Evolutionary conservation across 2,113 vertebrate genomes (phyloP).

Genomic region (Nymphicus hollandicus): DNA sequence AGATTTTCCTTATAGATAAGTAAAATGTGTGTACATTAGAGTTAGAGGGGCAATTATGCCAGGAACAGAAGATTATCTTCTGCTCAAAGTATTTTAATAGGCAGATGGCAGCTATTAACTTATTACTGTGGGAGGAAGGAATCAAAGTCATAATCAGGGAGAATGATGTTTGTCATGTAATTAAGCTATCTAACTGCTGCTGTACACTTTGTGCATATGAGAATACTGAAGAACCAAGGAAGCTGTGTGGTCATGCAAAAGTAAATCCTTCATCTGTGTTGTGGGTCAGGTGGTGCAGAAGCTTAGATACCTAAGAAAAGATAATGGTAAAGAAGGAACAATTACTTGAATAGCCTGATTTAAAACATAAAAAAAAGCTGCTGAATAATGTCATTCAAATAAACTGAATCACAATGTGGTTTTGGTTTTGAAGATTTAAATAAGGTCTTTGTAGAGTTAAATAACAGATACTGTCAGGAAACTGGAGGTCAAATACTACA

Average conservation of each 20-base stretch:
- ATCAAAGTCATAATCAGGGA: constrained; percentile 34
- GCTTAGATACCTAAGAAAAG: background rate
- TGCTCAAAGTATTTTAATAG: constrained; percentile 45
- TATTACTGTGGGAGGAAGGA: constrained; percentile 55
- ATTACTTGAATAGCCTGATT: background rate
- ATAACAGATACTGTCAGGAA: background rate
- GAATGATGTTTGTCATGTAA: constrained; percentile 25
- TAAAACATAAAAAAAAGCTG: background rate
- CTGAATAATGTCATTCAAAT: background rate
- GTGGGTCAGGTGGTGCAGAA: background rate
- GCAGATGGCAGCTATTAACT: constrained; percentile 54
- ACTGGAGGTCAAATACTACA: background rate
- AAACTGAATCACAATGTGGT: background rate
- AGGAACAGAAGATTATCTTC: constrained; percentile 51
- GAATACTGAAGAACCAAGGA: background rate
- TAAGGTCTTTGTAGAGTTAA: background rate
- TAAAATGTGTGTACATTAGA: constrained; percentile 8
- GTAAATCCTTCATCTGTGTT: background rate
- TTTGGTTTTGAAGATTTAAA: background rate
- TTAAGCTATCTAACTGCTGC: background rate
- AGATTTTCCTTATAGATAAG: background rate
- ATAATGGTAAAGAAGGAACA: background rate
- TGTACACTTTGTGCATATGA: background rate
- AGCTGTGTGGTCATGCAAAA: background rate
- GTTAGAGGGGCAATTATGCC: constrained; percentile 26